A percentile compares a stretch with the other conserved stretches of the same genome.
Conservation (phyloP, 2,113 vertebrate genomes). For the Oryctolagus cuniculus region DNA sequence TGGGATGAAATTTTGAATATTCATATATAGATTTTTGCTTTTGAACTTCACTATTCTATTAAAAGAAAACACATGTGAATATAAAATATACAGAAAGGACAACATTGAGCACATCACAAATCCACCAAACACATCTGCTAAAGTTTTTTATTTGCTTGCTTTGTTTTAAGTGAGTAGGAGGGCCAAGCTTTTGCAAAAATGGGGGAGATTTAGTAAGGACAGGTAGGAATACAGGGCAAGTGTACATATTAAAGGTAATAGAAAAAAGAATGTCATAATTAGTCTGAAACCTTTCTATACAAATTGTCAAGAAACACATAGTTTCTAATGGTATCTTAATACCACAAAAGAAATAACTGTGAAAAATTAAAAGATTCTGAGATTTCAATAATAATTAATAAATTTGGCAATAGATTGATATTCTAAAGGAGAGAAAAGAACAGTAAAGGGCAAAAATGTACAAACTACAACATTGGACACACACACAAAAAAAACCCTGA, state of each 20-base stretch:
- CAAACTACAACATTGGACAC: fast-evolving
- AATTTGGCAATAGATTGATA: background rate
- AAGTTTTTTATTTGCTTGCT: slow-evolving; percentile 79
- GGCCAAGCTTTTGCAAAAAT: slow-evolving; percentile 81
- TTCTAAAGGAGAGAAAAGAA: background rate
- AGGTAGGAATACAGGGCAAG: slow-evolving; percentile 47
- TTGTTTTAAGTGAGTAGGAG: slow-evolving; percentile 77
- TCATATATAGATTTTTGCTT: slow-evolving; percentile 60
- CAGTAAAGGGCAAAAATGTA: background rate
- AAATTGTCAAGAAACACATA: slow-evolving; percentile 37
- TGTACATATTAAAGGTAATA: background rate
- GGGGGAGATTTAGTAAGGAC: slow-evolving; percentile 67
- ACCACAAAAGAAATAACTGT: background rate
- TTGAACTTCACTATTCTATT: slow-evolving; percentile 63
- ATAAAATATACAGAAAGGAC: slow-evolving; percentile 81
- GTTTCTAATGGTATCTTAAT: background rate
- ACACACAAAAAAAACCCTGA: background rate
- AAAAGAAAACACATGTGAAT: slow-evolving; percentile 75
- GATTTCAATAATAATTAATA: background rate
- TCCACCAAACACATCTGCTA: slow-evolving; percentile 83
- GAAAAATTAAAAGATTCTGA: background rate
- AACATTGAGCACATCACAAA: slow-evolving; percentile 85
- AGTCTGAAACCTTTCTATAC: slow-evolving; percentile 65
- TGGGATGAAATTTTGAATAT: slow-evolving; percentile 61
- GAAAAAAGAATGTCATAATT: slow-evolving; percentile 58